Evolutionary conservation across 2,888 invertebrate genomes (phyloP), one percentile per base, ranked within the genome.

Genomic region (Orthonychiurus folsomi): DNA sequence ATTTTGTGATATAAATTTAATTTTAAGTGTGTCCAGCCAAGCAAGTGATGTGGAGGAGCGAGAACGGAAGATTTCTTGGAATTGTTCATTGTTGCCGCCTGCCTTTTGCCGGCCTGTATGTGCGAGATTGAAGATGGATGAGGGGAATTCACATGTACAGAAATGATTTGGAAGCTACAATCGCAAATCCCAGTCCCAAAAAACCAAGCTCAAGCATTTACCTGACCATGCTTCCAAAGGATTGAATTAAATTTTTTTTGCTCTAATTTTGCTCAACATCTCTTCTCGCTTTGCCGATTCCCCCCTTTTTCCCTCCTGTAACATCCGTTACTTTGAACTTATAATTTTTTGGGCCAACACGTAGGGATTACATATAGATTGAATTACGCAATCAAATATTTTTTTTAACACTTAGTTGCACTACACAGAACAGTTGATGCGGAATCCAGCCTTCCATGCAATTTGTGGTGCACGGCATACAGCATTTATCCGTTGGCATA

Each of bases 251-350:
- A 15, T 9, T 37, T 37, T 37, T 37, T 37, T 37, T 37, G 37
- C 37, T 37, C 37, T 37, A 37, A 37, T 37, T 37, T 37, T 37
- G 37, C 37, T 37, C 37, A 37, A 37, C 37, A 37, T 37, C 37
- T 37, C 37, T 37, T 9, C 37, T 5, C 37, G 5, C n/a, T n/a
- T n/a, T n/a, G n/a, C n/a, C n/a, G n/a, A n/a, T 37, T 37, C 5
- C 37, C 37, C 9, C 5, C 37, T 37, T 15, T 37, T 15, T 37
- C 15, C 15, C 15, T 37, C 37, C 5, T 37, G 52, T 57, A 57
- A 57, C 23, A 20, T 57, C 57, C 57, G 57, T 57, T 57, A 57
- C 20, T 57, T 57, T 57, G 57, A 57, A 57, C 57, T 57, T 28
- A 52, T 52, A 52, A 52, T 52, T 52, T 52, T 52, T 52, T 52